Base-by-base conservation (phyloP, 1,140 invertebrate genomes). In the Monomorium pharaonis region DNA sequence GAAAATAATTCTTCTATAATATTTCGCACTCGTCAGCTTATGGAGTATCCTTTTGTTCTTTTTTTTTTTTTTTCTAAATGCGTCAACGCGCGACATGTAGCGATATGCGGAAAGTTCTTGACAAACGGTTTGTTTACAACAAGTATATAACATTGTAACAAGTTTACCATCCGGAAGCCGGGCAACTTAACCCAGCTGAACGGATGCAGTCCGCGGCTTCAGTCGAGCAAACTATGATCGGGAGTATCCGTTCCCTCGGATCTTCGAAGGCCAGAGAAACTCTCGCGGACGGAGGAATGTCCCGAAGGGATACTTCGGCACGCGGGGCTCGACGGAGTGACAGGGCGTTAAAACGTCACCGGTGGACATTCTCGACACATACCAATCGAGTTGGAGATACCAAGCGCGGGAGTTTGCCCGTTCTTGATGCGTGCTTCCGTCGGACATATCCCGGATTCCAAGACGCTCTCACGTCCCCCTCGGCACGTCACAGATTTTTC, bases 281-380 rank as follows among this genome's bases (percentile, higher is more conserved):
- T 83, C 77, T 72, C 51, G 54, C 67, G 27, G 10, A 56, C 65
- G 54, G 69, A 62, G 89, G 87, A 83, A 87, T 89, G 84, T 89
- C 89, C 54, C 84, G 67, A 72, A 86, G 90, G 90, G 86, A 89
- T 88, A 85, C 62, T 75, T 75, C 51, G 75, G 81, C 88, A 87
- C 84, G 86, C 85, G 78, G 70, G 58, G 86, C 86, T 74, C 84
- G 86, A 89, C 89, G 84, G 88, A 80, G 88, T 90, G 92, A 93
- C 91, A 91, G 88, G 92, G 89, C 89, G 92, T 91, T 91, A 88
- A 90, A 88, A 92, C 91, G 92, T 93, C 92, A 91, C 91, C 85
- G 87, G 87, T 93, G 92, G 92, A 91, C 92, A 91, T 92, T 91
- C 88, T 84, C 87, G 89, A 90, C 92, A 92, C 93, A 93, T 93